Evolutionary conservation across 2,888 invertebrate genomes (phyloP), one percentile per base, ranked within the genome.

Genomic region (Adelognathus sp.): DNA sequence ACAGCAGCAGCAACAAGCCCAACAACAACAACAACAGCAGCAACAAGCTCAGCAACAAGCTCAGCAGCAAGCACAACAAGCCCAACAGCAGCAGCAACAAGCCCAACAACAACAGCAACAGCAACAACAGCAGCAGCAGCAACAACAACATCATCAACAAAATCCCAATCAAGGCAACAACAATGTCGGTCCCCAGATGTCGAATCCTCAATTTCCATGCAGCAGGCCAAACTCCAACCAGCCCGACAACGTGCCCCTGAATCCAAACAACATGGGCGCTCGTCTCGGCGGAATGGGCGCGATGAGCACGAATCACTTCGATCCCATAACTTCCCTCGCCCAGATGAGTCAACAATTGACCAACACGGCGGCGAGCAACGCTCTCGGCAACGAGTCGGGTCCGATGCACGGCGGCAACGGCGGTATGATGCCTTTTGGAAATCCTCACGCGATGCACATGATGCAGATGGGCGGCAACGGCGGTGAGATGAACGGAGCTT

Each of bases 291-390:
- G 86, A 14, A 86, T 92, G 46, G 89, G 88, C 24, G 85, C 89
- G 7, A 90, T 92, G 89, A 92, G 92, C 82, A 87, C 92, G 71
- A 92, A 94, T 88, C 97, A 95, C 89, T 98, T 98, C 91, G 98
- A 98, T 93, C 98, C 98, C 0, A 98, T 98, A 86, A 97, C 97
- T 64, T 98, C 98, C 6, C 93, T 98, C 87, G 97, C 98, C 70
- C 98, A 98, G 92, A 98, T 98, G 98, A 97, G 97, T 80, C 98
- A 98, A 88, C 97, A 97, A 89, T 92, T 98, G 82, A 97, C 97
- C 11, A 97, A 95, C 87, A 95, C 96, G 90, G 94, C 94, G 64
- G 93, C 94, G 14, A 94, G 93, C 85, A 91, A 90, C 52, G 93
- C 94, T 14, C 92, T 94, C 64, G 94, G 93, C 2, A 94, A 93